Base-by-base conservation (phyloP, 1,140 invertebrate species). In the Chironomus striatipennis region DNA sequence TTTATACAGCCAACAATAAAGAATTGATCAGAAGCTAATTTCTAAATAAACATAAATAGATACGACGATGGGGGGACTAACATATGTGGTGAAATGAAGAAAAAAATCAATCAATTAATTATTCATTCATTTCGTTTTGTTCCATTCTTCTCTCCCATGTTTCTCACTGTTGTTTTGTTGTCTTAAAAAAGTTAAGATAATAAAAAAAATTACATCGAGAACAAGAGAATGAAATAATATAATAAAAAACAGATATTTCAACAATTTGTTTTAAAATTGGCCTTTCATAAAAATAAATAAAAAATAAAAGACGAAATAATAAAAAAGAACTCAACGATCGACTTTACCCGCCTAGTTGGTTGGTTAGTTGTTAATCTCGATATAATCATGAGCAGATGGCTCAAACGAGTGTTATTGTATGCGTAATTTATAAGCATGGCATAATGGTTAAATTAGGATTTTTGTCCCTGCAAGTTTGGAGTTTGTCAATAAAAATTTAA, bases 41-140 rank as follows among this genome's bases (percentile, higher is more conserved):
- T 70, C 18, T 70, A 70, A 70, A 70, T 20, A 70, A 18, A 70
- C 17, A 57, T 12, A 70, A 70, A 70, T 20, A 70, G 20, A 70
- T 70, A n/a, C 47, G 20, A 5, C n/a, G 65, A 70, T 20, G 47
- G 47, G 47, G 12, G 47, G 12, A 57, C 12, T 15, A 47, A 57
- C 47, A 57, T n/a, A 57, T 57, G 47, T n/a, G 12, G 47, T 5
- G 47, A 57, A 57, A 15, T 18, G 20, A 21, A 70, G 20, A 18
- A 20, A 70, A 21, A 70, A 70, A 70, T 70, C 65, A 70, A 70
- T 70, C 65, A 70, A 70, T 70, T 70, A 70, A 70, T 70, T 70
- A 70, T 70, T 70, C 65, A 70, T 70, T 70, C 65, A 20, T 17
- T 34, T 70, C 65, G 18, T 20, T 21, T 20, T 17, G n/a, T 57